Evolutionary conservation across 2,113 vertebrate genomes (phyloP), one percentile per base, ranked within the genome.

Genomic region (Cygnus buccinator): DNA sequence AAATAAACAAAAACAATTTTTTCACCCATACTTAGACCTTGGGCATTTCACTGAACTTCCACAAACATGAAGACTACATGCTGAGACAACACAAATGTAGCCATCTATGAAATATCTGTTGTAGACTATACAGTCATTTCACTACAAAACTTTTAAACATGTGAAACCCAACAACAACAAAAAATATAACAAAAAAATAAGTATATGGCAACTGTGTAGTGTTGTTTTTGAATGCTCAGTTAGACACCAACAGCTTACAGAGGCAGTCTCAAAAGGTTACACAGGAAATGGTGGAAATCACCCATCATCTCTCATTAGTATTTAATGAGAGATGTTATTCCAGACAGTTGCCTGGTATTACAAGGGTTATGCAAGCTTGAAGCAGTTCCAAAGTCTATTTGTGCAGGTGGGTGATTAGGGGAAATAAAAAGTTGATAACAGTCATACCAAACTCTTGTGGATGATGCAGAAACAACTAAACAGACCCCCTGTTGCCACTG

Each of bases 371-470:
- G 59, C 50, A 95, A 94, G 93, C 89, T 77, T 95, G 95, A 97
- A 97, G 76, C 74, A 72, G 75, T 83, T 96, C 93, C 91, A 96
- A 90, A 94, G 67, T 93, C 91, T 95, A 16, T 96, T 95, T 96
- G 46, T 96, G 94, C 95, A 96, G 96, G 95, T 96, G 95, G 94
- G 62, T 94, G 93, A 96, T 97, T 93, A 95, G 71, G 84, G 83
- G 54, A 85, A 95, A 93, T 75, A 93, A 87, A 94, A 97, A 96
- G 70, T 93, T 94, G 82, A 48, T 93, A 87, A 91, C 78, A 91
- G 85, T 93, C 70, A 93, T 93, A 63, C 67, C 39, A 59, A 93
- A 79, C 54, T 76, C 87, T 95, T 8, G 3, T 68, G 78, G 86
- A 95, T 95, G 85, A 89, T 92, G 72, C 79, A 95, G 86, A 90